Conservation (phyloP, 2,113 vertebrate species). For the Rattus rattus region DNA sequence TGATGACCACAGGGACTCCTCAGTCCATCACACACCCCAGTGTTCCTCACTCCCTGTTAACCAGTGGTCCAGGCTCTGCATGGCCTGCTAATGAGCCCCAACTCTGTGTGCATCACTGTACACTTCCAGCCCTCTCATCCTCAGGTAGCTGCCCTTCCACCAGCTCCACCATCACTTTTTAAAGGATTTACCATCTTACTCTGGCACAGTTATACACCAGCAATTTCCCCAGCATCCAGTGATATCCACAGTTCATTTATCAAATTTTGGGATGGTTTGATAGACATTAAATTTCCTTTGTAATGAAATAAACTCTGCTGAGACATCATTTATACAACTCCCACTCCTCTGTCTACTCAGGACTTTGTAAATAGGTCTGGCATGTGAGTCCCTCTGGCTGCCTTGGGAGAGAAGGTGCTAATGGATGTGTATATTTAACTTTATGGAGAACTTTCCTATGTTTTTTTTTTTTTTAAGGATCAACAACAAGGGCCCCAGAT, state of each 20-base stretch:
- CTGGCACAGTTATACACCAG: background rate
- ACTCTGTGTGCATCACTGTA: rapidly evolving
- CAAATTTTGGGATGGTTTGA: too few species aligned
- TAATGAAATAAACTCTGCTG: background rate
- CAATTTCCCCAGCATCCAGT: background rate
- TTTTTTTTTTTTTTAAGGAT: background rate
- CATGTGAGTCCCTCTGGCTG: background rate
- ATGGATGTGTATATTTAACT: background rate
- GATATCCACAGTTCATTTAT: background rate
- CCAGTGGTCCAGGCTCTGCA: background rate
- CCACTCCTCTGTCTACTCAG: background rate
- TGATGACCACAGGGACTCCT: background rate
- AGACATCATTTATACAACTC: too few species aligned
- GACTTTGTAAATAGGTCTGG: background rate
- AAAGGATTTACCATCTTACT: background rate
- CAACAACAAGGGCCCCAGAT: background rate
- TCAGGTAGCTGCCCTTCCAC: background rate
- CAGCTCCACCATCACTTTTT: background rate
- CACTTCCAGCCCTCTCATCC: background rate
- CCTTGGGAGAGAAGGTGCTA: background rate
- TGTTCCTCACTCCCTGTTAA: background rate
- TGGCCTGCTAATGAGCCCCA: background rate
- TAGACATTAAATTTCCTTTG: background rate
- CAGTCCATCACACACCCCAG: background rate
- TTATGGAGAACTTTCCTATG: background rate